Base-by-base conservation (phyloP, 2,888 invertebrate species). In the Acleris laterana region DNA sequence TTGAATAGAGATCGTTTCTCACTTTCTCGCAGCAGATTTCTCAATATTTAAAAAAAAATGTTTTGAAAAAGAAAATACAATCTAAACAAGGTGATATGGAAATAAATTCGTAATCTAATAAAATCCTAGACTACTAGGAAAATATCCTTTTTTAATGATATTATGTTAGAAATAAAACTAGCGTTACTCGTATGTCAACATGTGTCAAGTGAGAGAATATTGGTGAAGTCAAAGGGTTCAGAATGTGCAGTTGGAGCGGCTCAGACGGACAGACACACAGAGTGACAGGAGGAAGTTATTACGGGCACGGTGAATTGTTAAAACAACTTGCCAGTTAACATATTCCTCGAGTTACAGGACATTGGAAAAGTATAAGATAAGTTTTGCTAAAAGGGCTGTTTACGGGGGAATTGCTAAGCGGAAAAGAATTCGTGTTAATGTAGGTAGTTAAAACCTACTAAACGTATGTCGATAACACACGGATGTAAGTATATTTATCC, bases 171-270 rank as follows among this genome's bases (percentile, higher is more conserved):
- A 53, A 48, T 42, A 19, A 53, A 53, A 59, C 53, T 20, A 19
- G 49, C 48, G 22, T 17, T 62, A 48, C 55, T 9, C 17, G 42
- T 1, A 5, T n/a, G 42, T n/a, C n/a, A n/a, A 25, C 52, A 71
- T 81, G 89, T 88, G 85, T 89, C 85, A 78, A 79, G 79, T 89
- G 75, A 86, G 85, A 75, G 84, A 89, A 88, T 88, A 88, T 89
- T 85, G 84, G 80, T 85, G 78, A 74, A 84, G 86, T 84, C 86
- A 77, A 80, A 89, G 87, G 87, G 90, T 65, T 56, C 38, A 38
- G 38, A 3, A 22, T 20, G 87, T 86, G 88, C 75, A 70, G 67
- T 70, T 74, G 79, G 72, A 68, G 77, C 75, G 76, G 75, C 74
- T 80, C 72, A 69, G 68, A n/a, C 69, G 75, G 81, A 77, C 81